phyloP scores from a whole-genome alignment of 2,888 invertebrate species.

The Drosophila paracracens region DNA sequence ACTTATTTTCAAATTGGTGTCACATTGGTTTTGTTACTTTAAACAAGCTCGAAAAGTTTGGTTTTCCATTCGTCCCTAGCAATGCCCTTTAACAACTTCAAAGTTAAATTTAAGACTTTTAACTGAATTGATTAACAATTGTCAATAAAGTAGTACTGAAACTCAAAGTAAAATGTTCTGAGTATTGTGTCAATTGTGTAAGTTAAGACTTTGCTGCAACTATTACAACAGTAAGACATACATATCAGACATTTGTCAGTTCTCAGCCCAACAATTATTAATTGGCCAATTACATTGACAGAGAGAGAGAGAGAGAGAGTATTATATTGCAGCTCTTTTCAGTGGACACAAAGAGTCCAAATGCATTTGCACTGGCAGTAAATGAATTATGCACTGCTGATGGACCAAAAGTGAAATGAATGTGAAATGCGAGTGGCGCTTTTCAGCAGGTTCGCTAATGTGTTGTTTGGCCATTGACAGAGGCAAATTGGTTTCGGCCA shows the following conservation, averaged over 20 bases:
- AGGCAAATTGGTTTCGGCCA: conserved; percentile 64
- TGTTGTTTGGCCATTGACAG: conserved; percentile 35
- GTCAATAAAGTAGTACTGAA: neutral
- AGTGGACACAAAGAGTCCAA: conserved; percentile 8
- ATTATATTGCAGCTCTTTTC: neutral
- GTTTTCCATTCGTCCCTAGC: neutral
- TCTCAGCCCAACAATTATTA: conserved; percentile 20
- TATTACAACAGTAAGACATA: neutral
- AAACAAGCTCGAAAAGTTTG: neutral
- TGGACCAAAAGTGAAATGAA: conserved; percentile 26
- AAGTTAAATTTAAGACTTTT: neutral
- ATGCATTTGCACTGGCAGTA: conserved; percentile 10
- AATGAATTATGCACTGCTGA: conserved; percentile 13
- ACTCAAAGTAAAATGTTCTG: neutral
- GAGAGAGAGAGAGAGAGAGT: neutral
- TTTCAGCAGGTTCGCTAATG: conserved; percentile 6
- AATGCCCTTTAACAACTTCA: neutral
- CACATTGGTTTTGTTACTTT: neutral
- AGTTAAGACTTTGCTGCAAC: too few species aligned
- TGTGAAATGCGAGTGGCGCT: neutral
- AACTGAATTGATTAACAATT: neutral
- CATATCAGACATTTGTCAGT: neutral
- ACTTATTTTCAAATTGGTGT: neutral
- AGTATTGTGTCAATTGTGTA: neutral
- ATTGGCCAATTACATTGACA: conserved; percentile 36